Conservation (phyloP, 2,888 invertebrate species). For the Gymnosoma rotundatum region DNA sequence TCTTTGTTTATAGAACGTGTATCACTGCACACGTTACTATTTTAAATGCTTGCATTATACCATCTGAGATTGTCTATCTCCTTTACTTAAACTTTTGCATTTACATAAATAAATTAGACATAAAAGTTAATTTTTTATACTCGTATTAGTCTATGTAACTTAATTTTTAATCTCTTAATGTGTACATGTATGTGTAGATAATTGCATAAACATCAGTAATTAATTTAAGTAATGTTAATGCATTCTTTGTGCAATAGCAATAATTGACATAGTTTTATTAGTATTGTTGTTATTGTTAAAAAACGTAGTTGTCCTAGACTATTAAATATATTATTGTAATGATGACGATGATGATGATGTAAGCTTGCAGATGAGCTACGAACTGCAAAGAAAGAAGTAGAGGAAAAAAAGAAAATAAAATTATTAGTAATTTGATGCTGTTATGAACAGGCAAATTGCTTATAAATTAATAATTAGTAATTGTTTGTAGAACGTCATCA, state of each 20-base stretch:
- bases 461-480: neutral
- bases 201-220: constrained; percentile 25
- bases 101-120: too few relatives aligned
- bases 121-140: too few relatives aligned
- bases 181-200: neutral
- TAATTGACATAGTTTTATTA: constrained; percentile 77
- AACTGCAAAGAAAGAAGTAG: constrained; percentile 71
- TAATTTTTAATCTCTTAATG: neutral
- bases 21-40: too few relatives aligned
- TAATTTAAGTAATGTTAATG: constrained; percentile 76
- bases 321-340: constrained; percentile 59
- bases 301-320: constrained; percentile 70
- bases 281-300: constrained; percentile 75
- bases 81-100: too few relatives aligned
- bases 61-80: too few relatives aligned
- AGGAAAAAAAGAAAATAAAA: constrained; percentile 13
- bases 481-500: neutral
- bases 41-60: too few relatives aligned
- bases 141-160: neutral
- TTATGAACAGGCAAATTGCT: neutral
- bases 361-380: constrained; percentile 74
- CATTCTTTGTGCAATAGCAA: constrained; percentile 73
- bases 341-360: constrained; percentile 60
- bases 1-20: too few relatives aligned
- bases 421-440: neutral